These are phyloP conservation scores for Pseudomugil tenellus DNA, from an alignment of 2,797 vertebrate species.

Conservation along the genomic window DNA sequence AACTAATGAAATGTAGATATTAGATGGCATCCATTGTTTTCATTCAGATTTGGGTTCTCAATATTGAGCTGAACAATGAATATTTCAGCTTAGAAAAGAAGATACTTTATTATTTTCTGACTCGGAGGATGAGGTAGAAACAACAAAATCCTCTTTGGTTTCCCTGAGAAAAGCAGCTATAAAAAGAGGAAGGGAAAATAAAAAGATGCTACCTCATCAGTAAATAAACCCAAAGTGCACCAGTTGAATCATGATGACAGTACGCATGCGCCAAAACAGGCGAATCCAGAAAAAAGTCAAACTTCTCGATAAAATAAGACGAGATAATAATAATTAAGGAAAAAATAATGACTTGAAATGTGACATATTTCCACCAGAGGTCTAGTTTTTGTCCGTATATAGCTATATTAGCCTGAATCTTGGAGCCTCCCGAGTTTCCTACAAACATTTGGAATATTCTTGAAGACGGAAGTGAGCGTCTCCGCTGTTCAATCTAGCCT, in stretches of 20 bases:
- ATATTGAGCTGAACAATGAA: no score
- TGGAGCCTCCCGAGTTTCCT: slow-evolving; percentile 9
- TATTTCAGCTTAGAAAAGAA: not conserved
- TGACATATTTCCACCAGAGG: not conserved
- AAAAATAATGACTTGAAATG: not conserved
- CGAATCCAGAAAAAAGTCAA: slow-evolving; percentile 22
- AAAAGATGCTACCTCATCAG: not conserved
- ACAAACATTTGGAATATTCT: slow-evolving; percentile 9
- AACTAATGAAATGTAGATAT: no score
- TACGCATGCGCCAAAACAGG: slow-evolving; percentile 50
- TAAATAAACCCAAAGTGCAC: not conserved
- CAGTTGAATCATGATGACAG: not conserved
- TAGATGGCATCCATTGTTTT: no score
- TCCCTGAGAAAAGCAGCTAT: not conserved
- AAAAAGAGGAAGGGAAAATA: not conserved
- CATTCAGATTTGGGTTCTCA: no score
- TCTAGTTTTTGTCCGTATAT: not conserved
- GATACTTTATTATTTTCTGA: not conserved
- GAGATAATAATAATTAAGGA: not conserved
- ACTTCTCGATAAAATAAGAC: slow-evolving; percentile 3
- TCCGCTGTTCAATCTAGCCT: slow-evolving; percentile 11
- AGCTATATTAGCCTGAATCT: not conserved
- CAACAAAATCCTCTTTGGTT: not conserved
- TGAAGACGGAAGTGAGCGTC: slow-evolving; percentile 61
- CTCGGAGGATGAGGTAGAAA: no score